A percentile compares a stretch with the other conserved stretches of the same genome.
Conservation (phyloP, 2,113 vertebrate species). For the Furnarius figulus region DNA sequence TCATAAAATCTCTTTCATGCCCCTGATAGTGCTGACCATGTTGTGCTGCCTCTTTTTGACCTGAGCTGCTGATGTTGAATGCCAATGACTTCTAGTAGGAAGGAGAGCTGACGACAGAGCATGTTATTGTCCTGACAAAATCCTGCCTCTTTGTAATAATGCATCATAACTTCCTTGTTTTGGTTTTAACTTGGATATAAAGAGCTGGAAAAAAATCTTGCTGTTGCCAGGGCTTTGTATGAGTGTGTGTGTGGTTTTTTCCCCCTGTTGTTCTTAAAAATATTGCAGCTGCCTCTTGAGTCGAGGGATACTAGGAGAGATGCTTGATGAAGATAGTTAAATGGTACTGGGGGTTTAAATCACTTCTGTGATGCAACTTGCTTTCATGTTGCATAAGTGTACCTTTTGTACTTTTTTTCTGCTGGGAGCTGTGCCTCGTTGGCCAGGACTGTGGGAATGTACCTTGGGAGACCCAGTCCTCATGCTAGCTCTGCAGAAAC, state of each 20-base stretch:
- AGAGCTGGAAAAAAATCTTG: background rate
- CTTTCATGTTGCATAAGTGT: background rate
- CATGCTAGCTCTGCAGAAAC: background rate
- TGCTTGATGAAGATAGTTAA: background rate
- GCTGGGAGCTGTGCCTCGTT: background rate
- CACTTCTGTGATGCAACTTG: background rate
- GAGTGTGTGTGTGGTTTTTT: fast-evolving
- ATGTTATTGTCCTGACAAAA: background rate
- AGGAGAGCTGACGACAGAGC: background rate
- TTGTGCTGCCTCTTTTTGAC: background rate
- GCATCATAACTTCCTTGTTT: background rate
- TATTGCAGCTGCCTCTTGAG: background rate
- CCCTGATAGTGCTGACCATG: background rate
- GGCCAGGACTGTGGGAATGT: background rate
- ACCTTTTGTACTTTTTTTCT: background rate
- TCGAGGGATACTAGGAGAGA: background rate
- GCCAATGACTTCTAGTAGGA: background rate
- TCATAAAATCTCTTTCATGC: background rate
- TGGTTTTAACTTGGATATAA: background rate
- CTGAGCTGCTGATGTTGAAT: background rate
- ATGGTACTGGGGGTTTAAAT: background rate
- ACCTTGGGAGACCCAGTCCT: background rate
- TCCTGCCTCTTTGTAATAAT: background rate
- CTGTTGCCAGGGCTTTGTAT: background rate
- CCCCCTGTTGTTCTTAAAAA: background rate